A percentile compares a stretch with the other conserved stretches of the same genome.
Conservation (phyloP, 2,113 vertebrate genomes). For the Eleginops maclovinus region DNA sequence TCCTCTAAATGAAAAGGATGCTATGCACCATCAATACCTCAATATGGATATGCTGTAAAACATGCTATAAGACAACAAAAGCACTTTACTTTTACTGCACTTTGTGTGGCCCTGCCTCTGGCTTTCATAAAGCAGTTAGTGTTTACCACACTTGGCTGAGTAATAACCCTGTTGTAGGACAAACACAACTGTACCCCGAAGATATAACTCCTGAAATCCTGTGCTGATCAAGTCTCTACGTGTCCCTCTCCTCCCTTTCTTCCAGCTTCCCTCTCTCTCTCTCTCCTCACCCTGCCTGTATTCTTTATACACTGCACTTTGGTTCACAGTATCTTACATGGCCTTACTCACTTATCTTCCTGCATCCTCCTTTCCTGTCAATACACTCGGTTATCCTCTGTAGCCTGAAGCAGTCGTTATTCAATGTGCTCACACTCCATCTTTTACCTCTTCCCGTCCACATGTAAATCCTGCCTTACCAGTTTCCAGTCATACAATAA, state of each 20-base stretch:
- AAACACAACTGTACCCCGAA: slow-evolving; percentile 71
- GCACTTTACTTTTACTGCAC: slow-evolving; percentile 71
- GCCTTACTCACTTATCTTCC: slow-evolving; percentile 25
- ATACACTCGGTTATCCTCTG: slow-evolving; percentile 17
- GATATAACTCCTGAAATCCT: slow-evolving; percentile 62
- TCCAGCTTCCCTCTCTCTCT: slow-evolving; percentile 22
- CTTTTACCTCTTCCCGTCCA: slow-evolving; percentile 30
- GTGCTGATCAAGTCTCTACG: slow-evolving; percentile 47
- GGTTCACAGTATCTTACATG: slow-evolving; percentile 27
- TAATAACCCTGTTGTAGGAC: slow-evolving; percentile 73
- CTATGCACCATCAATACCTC: slow-evolving; percentile 62
- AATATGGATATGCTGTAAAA: slow-evolving; percentile 68
- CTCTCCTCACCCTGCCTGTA: not conserved
- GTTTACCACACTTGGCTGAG: slow-evolving; percentile 77
- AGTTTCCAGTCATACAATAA: not conserved
- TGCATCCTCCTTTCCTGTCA: slow-evolving; percentile 28
- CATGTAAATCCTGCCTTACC: slow-evolving; percentile 34
- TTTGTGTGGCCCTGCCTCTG: slow-evolving; percentile 70
- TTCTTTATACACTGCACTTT: slow-evolving; percentile 24
- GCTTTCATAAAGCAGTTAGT: slow-evolving; percentile 77
- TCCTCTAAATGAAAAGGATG: slow-evolving; percentile 57
- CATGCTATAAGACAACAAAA: slow-evolving; percentile 68
- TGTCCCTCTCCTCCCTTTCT: slow-evolving; percentile 22
- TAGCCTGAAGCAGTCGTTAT: slow-evolving; percentile 45
- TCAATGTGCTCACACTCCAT: slow-evolving; percentile 8